Evolutionary conservation across 1,140 invertebrate species (phyloP), one percentile per base, ranked within the genome.

Genomic region (Agrypnia vestita): DNA sequence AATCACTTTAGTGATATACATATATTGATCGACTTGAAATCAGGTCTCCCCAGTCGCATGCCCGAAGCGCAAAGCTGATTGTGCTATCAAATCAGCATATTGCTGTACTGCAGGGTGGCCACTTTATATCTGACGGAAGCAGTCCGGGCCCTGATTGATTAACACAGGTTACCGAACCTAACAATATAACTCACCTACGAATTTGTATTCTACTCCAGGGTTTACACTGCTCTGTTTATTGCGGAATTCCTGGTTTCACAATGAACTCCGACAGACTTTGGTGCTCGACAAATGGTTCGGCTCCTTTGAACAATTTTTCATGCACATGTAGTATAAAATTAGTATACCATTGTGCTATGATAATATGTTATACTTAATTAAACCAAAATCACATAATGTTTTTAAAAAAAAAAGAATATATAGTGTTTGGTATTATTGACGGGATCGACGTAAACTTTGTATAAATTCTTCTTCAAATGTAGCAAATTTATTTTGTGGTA

Each of bases 81-180:
- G 17, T 56, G 17, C 53, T 56, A 51, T 51, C 49, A 15, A 15
- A 51, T 51, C n/a, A 35, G 8, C 62, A 15, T 44, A 13, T 15
- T 17, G 47, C 67, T 9, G 12, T 12, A 49, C 15, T 10, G 46
- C 49, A 53, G 67, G 47, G 67, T 53, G 47, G 47, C 46, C 47
- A 67, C 62, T 67, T 67, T 76, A 19, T 35, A 21, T 49, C 13
- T 79, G 80, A 81, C 75, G 80, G 67, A 78, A 78, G 44, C 74
- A 19, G 72, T 79, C 62, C 72, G 0, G n/a, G 62, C 47, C 49
- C 59, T 82, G 80, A 79, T 82, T 79, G 76, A 82, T 82, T 51
- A 67, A 44, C 73, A 21, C 44, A 3, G 47, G 61, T 56, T 47
- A 46, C 25, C 25, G 25, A 35, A 35, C 25, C 25, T 35, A 35